Percentiles rank a stretch among this genome's conserved stretches.
phyloP scores from a whole-genome alignment of 2,888 invertebrate genomes.

The Leptura quadrifasciata region DNA sequence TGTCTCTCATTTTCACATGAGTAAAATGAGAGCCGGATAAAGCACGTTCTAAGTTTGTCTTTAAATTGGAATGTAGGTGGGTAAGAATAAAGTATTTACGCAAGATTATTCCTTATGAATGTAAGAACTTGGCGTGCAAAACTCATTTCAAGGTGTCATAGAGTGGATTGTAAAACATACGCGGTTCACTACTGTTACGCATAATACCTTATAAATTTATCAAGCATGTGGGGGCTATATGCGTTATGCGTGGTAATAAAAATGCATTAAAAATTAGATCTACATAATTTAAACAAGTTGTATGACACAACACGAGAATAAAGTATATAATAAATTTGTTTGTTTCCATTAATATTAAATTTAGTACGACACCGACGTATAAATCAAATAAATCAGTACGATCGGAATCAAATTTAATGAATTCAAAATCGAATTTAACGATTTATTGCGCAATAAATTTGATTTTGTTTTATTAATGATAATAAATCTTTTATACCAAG shows the following conservation, averaged over 20 bases:
- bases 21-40: background rate
- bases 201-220: constrained; percentile 7
- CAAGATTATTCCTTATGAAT: background rate
- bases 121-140: constrained; percentile 8
- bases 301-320: background rate
- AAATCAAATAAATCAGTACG: too few species aligned
- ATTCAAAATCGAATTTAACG: too few species aligned
- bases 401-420: too few species aligned
- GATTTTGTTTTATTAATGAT: too few species aligned
- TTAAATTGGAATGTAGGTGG: background rate
- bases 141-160: constrained; percentile 9
- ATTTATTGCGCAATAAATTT: too few species aligned
- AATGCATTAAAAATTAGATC: constrained; percentile 2
- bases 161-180: constrained; percentile 4
- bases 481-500: too few species aligned
- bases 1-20: background rate
- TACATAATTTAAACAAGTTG: background rate
- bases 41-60: background rate
- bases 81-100: constrained; percentile 10
- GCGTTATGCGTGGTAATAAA: constrained; percentile 1
- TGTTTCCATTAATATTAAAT: background rate
- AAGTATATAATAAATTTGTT: background rate
- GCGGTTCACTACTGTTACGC: constrained; percentile 7
- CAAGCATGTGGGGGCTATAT: background rate
- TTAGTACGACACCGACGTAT: too few species aligned